Evolutionary conservation across 1,140 invertebrate species (phyloP), one percentile per base, ranked within the genome.

Genomic region (Polypedilum vanderplanki): DNA sequence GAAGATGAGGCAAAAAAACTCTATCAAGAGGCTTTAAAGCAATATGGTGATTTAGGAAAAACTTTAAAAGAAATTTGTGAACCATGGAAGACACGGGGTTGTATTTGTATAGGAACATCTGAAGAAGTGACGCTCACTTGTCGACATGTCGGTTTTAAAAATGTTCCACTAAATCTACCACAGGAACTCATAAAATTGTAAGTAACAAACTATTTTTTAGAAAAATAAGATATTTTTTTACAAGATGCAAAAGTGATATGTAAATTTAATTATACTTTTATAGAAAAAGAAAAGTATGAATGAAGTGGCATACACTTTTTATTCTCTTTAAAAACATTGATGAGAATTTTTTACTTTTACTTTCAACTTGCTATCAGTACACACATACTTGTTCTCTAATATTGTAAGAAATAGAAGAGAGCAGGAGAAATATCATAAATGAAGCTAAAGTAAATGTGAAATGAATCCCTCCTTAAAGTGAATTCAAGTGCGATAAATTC

Each of bases 151-250:
- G 80, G 80, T 17, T 79, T 82, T 65, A 76, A 79, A 64, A 79
- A 79, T 0, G 78, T 82, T 40, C 81, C 81, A 7, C 77, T 80
- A 73, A 80, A 82, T 77, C 74, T 82, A 57, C 81, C 81, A 75
- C 75, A 75, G 76, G 80, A 80, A 73, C 77, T 79, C 40, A 73
- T 79, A 10, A 74, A 79, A 57, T 76, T 82, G 81, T 82, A 73
- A 82, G 81, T 82, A 82, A n/a, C 17, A 24, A 65, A 4, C 67
- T n/a, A 40, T 12, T 67, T 67, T 40, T 74, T 74, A 20, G 0
- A 10, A 24, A 10, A 73, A 40, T 17, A 73, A 73, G 20, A 73
- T 40, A 3, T 15, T 12, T 15, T 57, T 57, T 4, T 3, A n/a
- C 1, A 57, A n/a, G n/a, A n/a, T n/a, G n/a, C n/a, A n/a, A n/a